Base-by-base conservation (phyloP, 1,140 invertebrate genomes). In the Drosophila tsacasi region DNA sequence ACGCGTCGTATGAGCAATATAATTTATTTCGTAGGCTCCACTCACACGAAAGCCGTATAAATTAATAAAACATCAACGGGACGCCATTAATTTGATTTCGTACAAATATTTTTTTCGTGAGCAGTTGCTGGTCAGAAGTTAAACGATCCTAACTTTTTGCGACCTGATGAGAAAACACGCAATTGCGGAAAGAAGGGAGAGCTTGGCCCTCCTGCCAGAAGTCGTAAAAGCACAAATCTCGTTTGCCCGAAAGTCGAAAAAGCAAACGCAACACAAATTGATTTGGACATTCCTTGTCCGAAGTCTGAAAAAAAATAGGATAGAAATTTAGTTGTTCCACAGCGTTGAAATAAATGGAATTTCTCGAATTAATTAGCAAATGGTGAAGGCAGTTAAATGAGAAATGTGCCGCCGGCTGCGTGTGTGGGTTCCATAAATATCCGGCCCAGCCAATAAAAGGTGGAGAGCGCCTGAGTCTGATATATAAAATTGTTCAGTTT, bases 281-380 rank as follows among this genome's bases (percentile, higher is more conserved):
- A 90, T 85, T 90, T 85, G 67, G 74, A 72, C 72, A 79, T 69
- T 57, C 54, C 37, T 39, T n/a, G 54, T 55, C 27, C 50, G 15
- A 39, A 42, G 37, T 7, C 21, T 9, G 30, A 5, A 9, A 35
- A 55, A 37, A 46, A 59, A 69, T 58, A 39, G 23, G 27, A 74
- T 32, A 23, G 39, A 73, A 89, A 89, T 89, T 89, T 89, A 89
- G 85, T 89, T 89, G 84, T 84, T 86, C 76, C 54, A 39, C 54
- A 79, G 83, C 80, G 72, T 77, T 77, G 68, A 87, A 74, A 86
- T 81, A 87, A 89, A 81, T 78, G 81, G 76, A 89, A 46, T 69
- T 74, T 90, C 81, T 76, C 75, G 67, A 90, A 90, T 90, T 90
- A 90, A 90, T 90, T 90, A 90, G 85, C 85, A 91, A 90, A 90